phyloP scores from a whole-genome alignment of 2,797 vertebrate species.

The Myotis pilosus region DNA sequence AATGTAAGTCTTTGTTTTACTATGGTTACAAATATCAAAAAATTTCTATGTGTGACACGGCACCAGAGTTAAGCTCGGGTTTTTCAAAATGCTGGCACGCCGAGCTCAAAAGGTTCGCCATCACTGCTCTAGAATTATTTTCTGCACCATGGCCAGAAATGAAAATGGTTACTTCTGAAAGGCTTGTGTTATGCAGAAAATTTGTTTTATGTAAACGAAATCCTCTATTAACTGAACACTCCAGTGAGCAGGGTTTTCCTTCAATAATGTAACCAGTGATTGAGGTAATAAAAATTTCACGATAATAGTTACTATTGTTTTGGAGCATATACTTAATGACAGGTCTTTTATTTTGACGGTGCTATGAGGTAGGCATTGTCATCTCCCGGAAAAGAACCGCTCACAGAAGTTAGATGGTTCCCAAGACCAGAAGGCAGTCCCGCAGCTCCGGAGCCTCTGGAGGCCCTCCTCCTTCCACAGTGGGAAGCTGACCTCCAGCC shows the following conservation, averaged over 20 bases:
- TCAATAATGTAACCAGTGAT: not conserved
- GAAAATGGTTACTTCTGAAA: not conserved
- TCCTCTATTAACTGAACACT: not conserved
- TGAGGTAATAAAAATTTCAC: constrained; percentile 3
- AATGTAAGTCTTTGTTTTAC: no score
- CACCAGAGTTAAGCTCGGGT: no score
- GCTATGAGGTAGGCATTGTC: not conserved
- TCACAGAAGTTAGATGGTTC: not conserved
- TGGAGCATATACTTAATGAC: not conserved
- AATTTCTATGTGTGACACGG: no score
- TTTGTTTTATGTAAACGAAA: not conserved
- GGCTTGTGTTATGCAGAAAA: not conserved
- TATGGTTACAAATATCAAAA: no score
- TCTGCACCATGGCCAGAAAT: not conserved
- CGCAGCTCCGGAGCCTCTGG: no score
- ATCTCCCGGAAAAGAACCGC: constrained; percentile 29
- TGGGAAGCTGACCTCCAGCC: not conserved
- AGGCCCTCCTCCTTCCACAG: not conserved
- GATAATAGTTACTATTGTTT: not conserved
- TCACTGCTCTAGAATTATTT: constrained; percentile 7
- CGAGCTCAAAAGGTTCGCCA: no score
- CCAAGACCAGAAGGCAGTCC: not conserved
- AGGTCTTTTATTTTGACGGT: not conserved
- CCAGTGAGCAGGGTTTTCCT: not conserved
- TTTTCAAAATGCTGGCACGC: no score